These are phyloP conservation scores for Muscicapa adusta DNA, from an alignment of 2,113 vertebrate species.

Conservation along the genomic window DNA sequence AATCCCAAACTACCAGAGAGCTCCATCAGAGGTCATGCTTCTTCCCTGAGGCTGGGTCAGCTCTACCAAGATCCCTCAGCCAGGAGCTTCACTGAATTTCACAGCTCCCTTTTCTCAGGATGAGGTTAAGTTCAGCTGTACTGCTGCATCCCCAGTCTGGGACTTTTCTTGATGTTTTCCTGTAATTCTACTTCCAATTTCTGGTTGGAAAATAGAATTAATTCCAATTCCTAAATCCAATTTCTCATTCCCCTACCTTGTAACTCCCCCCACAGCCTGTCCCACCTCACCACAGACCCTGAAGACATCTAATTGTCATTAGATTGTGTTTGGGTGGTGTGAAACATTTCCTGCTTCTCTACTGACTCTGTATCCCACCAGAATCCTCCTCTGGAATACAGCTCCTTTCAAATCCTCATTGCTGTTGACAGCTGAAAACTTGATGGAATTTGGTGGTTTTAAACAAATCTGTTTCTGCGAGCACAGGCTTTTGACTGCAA, in stretches of 20 bases:
- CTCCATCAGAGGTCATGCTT: neutral
- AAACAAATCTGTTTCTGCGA: neutral
- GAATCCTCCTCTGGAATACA: neutral
- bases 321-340: accelerated
- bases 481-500: neutral
- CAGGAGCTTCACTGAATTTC: neutral
- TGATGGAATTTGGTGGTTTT: neutral
- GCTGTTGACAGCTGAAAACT: neutral
- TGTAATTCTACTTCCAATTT: neutral
- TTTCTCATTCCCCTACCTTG: neutral
- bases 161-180: neutral
- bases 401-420: neutral
- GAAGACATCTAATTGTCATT: neutral
- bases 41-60: neutral
- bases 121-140: neutral
- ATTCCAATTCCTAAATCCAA: neutral
- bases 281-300: neutral
- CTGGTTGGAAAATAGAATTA: neutral
- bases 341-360: neutral
- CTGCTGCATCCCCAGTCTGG: neutral
- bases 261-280: neutral
- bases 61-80: neutral
- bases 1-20: neutral
- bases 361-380: neutral
- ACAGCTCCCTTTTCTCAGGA: neutral